Conservation (phyloP, 2,113 vertebrate species). For the Dolichallabes microphthalmus region DNA sequence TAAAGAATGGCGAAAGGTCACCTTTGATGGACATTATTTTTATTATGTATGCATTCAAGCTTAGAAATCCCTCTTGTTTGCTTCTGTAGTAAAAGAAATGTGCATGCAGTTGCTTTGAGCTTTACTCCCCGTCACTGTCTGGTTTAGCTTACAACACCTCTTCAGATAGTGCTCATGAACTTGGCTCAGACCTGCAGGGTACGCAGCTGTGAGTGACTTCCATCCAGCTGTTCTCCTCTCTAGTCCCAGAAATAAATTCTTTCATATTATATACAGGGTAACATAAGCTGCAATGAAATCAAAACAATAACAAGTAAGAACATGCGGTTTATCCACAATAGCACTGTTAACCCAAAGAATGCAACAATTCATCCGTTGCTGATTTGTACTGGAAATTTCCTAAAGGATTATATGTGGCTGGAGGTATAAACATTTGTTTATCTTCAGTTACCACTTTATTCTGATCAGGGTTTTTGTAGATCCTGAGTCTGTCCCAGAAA, state of each 20-base stretch:
- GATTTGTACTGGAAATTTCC: not conserved
- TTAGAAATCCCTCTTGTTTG: slow-evolving; percentile 24
- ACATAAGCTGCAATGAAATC: not conserved
- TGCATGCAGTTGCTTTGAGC: slow-evolving; percentile 25
- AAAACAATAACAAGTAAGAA: slow-evolving; percentile 20
- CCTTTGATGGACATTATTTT: slow-evolving; percentile 14
- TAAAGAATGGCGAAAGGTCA: slow-evolving; percentile 20
- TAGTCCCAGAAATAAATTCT: not conserved
- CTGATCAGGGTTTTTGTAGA: no score
- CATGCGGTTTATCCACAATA: not conserved
- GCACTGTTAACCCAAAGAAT: not conserved
- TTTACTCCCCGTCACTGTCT: slow-evolving; percentile 22
- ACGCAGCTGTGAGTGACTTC: slow-evolving; percentile 17
- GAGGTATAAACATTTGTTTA: not conserved
- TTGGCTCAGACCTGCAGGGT: slow-evolving; percentile 17
- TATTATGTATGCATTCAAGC: slow-evolving; percentile 9
- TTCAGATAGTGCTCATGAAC: slow-evolving; percentile 23
- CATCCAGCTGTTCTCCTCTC: not conserved
- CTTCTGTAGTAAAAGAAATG: slow-evolving; percentile 29
- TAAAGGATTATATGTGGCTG: not conserved
- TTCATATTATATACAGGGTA: not conserved
- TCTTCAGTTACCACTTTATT: not conserved
- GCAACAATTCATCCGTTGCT: not conserved
- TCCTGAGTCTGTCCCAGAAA: not conserved
- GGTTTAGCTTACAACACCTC: slow-evolving; percentile 20